Conservation (phyloP, 2,113 vertebrate species). For the Silurus glanis region DNA sequence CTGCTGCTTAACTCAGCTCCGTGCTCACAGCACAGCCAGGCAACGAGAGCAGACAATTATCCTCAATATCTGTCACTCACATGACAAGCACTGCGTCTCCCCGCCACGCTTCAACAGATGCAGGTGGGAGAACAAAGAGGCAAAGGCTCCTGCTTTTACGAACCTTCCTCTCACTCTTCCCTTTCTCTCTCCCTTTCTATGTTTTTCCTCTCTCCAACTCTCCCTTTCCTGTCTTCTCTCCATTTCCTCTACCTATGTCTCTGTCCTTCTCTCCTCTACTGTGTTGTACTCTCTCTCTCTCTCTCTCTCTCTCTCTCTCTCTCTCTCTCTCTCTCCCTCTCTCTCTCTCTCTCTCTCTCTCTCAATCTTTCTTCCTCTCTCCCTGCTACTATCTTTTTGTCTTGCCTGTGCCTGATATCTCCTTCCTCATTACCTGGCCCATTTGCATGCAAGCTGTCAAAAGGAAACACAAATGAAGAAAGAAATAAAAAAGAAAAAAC, state of each 20-base stretch:
- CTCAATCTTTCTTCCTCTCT: not conserved
- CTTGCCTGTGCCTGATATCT: conserved; percentile 24
- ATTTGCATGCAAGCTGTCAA: conserved; percentile 58
- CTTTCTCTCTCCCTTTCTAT: conserved; percentile 34
- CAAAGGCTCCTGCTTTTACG: conserved; percentile 49
- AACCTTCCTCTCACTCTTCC: conserved; percentile 38
- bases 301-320: not conserved
- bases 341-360: not conserved
- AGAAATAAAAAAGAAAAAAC: conserved; percentile 38
- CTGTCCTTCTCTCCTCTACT: conserved; percentile 32
- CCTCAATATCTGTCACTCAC: conserved; percentile 62
- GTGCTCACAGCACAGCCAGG: conserved; percentile 50
- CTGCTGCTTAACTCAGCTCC: conserved; percentile 56
- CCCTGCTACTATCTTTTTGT: not conserved
- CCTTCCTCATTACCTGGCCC: conserved; percentile 51
- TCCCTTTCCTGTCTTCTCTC: conserved; percentile 30
- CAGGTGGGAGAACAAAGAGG: conserved; percentile 57
- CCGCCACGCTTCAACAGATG: conserved; percentile 52
- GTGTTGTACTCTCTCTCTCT: not conserved
- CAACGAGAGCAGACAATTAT: conserved; percentile 58
- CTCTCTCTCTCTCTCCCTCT: not conserved
- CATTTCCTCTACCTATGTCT: conserved; percentile 30
- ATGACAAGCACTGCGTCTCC: conserved; percentile 56
- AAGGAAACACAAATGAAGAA: conserved; percentile 48
- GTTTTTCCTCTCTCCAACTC: conserved; percentile 5